These are phyloP conservation scores for Ormyrus labotus DNA, from an alignment of 2,888 invertebrate species.

Conservation along the genomic window DNA sequence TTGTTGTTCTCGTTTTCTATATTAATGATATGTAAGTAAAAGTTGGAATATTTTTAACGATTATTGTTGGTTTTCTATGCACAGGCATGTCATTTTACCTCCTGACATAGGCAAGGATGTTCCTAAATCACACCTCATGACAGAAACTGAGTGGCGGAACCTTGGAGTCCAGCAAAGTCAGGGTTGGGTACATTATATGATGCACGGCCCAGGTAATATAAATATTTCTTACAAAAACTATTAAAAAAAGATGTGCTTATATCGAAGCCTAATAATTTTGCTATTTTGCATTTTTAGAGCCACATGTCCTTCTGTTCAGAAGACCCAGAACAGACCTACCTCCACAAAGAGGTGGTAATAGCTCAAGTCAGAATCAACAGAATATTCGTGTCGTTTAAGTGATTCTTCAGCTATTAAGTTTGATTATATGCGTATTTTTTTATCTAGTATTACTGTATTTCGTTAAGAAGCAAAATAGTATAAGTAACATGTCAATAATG, in stretches of 20 bases:
- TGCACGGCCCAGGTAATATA: slow-evolving; percentile 85
- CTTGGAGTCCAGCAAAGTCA: slow-evolving; percentile 96
- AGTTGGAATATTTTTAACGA: neutral
- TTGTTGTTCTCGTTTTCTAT: neutral
- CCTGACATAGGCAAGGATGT: slow-evolving; percentile 89
- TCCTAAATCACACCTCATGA: slow-evolving; percentile 93
- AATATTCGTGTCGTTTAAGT: slow-evolving; percentile 52
- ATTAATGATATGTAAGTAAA: neutral
- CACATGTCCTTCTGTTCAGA: slow-evolving; percentile 90
- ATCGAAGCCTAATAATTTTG: neutral
- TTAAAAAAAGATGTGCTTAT: too few species aligned
- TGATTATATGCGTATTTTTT: slow-evolving; percentile 45
- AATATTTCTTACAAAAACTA: neutral
- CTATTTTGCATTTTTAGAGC: slow-evolving; percentile 78
- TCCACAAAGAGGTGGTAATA: slow-evolving; percentile 25
- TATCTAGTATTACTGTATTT: slow-evolving; percentile 46
- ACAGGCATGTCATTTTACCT: slow-evolving; percentile 93
- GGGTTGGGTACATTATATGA: slow-evolving; percentile 93
- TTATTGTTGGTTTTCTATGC: slow-evolving; percentile 42
- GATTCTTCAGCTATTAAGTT: slow-evolving; percentile 29
- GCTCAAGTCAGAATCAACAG: slow-evolving; percentile 30
- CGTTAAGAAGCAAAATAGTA: slow-evolving; percentile 17
- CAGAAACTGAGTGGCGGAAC: slow-evolving; percentile 96
- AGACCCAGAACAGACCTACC: slow-evolving; percentile 76
- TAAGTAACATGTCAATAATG: slow-evolving; percentile 16